A percentile compares a stretch with the other conserved stretches of the same genome.
These are phyloP conservation scores for Amphimedon queenslandica DNA, from an alignment of 37 sponge, comb jelly and placozoan species.

Conservation along the genomic window DNA sequence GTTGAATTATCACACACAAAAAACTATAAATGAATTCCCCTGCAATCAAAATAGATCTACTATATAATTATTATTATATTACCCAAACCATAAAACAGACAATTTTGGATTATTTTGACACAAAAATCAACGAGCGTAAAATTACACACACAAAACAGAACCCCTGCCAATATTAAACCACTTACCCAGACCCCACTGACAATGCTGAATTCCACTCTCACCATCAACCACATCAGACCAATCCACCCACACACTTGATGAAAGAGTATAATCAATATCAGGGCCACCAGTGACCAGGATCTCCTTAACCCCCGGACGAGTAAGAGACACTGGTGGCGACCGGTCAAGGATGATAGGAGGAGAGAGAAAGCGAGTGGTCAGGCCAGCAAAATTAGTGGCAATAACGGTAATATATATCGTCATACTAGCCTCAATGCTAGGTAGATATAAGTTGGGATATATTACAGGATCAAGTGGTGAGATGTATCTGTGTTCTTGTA, in stretches of 20 bases:
- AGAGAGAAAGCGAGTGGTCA: slow-evolving; percentile 38
- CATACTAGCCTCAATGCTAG: slow-evolving; percentile 11
- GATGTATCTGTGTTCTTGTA: slow-evolving; percentile 30
- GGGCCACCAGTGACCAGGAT: slow-evolving; percentile 28
- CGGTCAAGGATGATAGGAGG: slow-evolving; percentile 37
- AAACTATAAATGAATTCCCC: too few species aligned
- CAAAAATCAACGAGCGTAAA: too few species aligned
- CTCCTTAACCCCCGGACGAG: not conserved
- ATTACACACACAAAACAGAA: too few species aligned
- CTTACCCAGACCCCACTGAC: slow-evolving; percentile 69
- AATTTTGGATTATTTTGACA: too few species aligned
- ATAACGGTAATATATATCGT: slow-evolving; percentile 31
- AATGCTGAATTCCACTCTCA: slow-evolving; percentile 53
- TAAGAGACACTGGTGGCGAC: slow-evolving; percentile 39
- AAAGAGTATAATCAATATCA: slow-evolving; percentile 44
- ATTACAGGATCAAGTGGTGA: slow-evolving; percentile 37
- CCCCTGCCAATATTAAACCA: too few species aligned
- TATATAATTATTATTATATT: too few species aligned
- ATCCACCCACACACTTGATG: slow-evolving; percentile 19
- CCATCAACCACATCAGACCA: slow-evolving; percentile 35
- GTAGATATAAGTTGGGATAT: not conserved
- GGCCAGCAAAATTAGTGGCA: slow-evolving; percentile 58
- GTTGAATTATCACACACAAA: too few species aligned
- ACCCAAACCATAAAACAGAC: too few species aligned
- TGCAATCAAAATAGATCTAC: too few species aligned